Evolutionary conservation across 2,888 invertebrate genomes (phyloP).

Genomic region (Cotesia congregata): DNA sequence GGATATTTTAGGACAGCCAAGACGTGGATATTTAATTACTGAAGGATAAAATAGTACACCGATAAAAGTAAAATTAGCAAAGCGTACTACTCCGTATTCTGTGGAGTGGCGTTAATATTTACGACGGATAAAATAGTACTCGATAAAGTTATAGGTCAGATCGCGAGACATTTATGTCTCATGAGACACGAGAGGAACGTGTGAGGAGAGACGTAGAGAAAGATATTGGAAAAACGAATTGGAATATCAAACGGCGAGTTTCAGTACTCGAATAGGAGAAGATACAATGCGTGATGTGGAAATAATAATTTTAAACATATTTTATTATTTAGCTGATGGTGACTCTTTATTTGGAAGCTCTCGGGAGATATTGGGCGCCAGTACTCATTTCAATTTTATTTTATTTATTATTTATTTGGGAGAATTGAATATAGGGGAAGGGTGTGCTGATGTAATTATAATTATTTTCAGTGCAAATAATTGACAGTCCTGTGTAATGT

Average conservation of each 20-base stretch:
- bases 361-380: background rate
- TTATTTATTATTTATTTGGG: background rate
- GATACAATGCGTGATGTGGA: background rate
- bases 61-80: background rate
- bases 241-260: conserved; percentile 52
- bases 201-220: background rate
- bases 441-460: background rate
- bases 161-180: conserved; percentile 3
- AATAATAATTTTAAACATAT: background rate
- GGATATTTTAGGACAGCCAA: too few species aligned
- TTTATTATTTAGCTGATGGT: background rate
- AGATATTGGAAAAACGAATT: conserved; percentile 37
- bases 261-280: conserved; percentile 4
- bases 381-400: background rate
- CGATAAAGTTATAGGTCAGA: background rate
- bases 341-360: background rate
- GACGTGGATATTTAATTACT: too few species aligned
- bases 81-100: background rate
- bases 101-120: background rate
- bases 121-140: background rate
- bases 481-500: background rate
- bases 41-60: too few species aligned
- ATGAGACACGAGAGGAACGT: background rate
- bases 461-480: background rate
- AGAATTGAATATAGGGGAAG: background rate